Conservation (phyloP, 2,797 vertebrate species). For the Kryptolebias ocellatus region DNA sequence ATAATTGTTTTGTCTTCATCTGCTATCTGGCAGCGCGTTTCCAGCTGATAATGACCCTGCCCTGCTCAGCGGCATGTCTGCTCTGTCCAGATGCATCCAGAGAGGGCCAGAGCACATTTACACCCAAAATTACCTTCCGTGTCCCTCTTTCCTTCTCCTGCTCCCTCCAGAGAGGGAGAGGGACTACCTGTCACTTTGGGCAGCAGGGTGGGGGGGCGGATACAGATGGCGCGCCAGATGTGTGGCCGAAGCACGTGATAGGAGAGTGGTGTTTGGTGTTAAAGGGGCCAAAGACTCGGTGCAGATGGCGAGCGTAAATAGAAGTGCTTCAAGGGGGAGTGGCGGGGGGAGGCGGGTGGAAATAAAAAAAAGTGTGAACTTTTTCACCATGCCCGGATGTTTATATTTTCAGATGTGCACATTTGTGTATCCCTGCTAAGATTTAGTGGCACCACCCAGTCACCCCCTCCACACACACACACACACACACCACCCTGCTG, state of each 20-base stretch:
- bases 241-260: constrained; percentile 79
- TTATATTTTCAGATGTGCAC: constrained; percentile 24
- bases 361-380: constrained; percentile 35
- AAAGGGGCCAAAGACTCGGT: constrained; percentile 57
- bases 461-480: constrained; percentile 46
- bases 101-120: constrained; percentile 80
- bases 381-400: constrained; percentile 25
- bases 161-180: constrained; percentile 76
- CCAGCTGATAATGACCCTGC: constrained; percentile 69
- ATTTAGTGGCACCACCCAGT: constrained; percentile 76
- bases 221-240: constrained; percentile 86
- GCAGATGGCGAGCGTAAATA: constrained; percentile 38
- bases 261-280: constrained; percentile 66
- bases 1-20: constrained; percentile 73
- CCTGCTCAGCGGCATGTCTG: constrained; percentile 64
- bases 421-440: constrained; percentile 48
- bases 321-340: constrained; percentile 4
- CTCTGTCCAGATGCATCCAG: constrained; percentile 79
- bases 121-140: constrained; percentile 79
- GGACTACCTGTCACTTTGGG: constrained; percentile 82
- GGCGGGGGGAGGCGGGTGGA: not conserved
- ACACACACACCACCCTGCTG: constrained; percentile 77
- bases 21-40: constrained; percentile 53
- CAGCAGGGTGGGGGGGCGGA: constrained; percentile 60
- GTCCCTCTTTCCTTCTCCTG: constrained; percentile 61